phyloP scores from a whole-genome alignment of 2,113 vertebrate species.

The Leptobrachium ailaonicum region DNA sequence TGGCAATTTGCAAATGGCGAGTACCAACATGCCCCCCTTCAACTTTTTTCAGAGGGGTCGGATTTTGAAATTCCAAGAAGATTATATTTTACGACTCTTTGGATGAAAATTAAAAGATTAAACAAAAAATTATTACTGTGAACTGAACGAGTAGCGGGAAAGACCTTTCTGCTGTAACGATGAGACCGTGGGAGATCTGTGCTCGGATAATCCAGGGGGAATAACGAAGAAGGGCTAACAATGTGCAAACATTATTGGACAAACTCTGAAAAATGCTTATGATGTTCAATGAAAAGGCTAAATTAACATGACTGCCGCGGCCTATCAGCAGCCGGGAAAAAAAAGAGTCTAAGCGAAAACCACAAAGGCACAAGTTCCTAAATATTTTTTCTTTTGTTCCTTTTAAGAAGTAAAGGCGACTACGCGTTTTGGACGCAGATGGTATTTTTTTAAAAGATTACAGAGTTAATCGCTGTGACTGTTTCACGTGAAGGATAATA shows the following conservation, averaged over 20 bases:
- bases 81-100: constrained; percentile 40
- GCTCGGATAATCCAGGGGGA: constrained; percentile 31
- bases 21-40: too few relatives aligned
- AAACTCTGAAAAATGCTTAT: constrained; percentile 31
- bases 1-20: too few relatives aligned
- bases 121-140: constrained; percentile 5
- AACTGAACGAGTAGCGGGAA: constrained; percentile 39
- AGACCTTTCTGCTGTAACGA: constrained; percentile 41
- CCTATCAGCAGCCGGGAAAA: background rate
- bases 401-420: too few relatives aligned
- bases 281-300: constrained; percentile 39
- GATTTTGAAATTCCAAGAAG: constrained; percentile 43
- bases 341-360: background rate
- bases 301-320: constrained; percentile 35
- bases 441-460: too few relatives aligned
- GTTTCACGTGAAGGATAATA: too few relatives aligned
- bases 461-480: too few relatives aligned
- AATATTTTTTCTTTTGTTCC: too few relatives aligned
- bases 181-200: constrained; percentile 29
- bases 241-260: constrained; percentile 45
- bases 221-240: constrained; percentile 35
- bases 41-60: constrained; percentile 6
- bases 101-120: constrained; percentile 6
- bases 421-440: too few relatives aligned
- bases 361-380: background rate